Base-by-base conservation (phyloP, 1,140 invertebrate genomes). In the Aporrectodea caliginosa region DNA sequence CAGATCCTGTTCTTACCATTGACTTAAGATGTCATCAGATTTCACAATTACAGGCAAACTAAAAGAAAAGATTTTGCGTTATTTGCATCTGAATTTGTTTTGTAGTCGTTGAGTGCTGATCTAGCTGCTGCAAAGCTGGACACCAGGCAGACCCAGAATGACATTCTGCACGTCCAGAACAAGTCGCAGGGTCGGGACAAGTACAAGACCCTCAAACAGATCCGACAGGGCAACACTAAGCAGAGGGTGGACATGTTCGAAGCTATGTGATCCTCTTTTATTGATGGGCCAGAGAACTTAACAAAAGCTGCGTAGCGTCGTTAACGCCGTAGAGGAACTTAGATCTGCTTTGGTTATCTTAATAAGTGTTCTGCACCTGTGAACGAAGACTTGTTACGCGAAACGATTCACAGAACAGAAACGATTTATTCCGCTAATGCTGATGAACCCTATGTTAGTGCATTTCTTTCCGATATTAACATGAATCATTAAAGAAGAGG, bases 241-340 rank as follows among this genome's bases (percentile, higher is more conserved):
- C 93, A 98, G 86, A 93, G 98, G 86, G 97, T 99, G 72, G 98
- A 99, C 90, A 97, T 99, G 90, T 99, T 99, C 90, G 98, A 99
- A n/a, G 75, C 75, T 27, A 76, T 76, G 75, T 76, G 75, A 76
- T 72, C 31, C 12, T 2, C 70, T 32, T 2, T 12, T 27, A 6
- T 58, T 22, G 6, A 58, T 12, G 22, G 43, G 22, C 22, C 6
- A 6, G 43, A 12, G 6, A 58, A 22, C 43, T n/a, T n/a, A n/a
- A 58, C 43, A 58, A 6, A 58, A 58, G 43, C 43, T 58, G 6
- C 22, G 43, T 58, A 58, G 22, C 43, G 6, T 12, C 6, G 6
- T 22, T 58, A 58, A 58, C 22, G 43, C 43, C 22, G 43, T 58
- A 58, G 43, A 58, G 22, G 43, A 58, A 58, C 43, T 58, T 58